Evolutionary conservation across 2,113 vertebrate species (phyloP).

Genomic region (Equus quagga): DNA sequence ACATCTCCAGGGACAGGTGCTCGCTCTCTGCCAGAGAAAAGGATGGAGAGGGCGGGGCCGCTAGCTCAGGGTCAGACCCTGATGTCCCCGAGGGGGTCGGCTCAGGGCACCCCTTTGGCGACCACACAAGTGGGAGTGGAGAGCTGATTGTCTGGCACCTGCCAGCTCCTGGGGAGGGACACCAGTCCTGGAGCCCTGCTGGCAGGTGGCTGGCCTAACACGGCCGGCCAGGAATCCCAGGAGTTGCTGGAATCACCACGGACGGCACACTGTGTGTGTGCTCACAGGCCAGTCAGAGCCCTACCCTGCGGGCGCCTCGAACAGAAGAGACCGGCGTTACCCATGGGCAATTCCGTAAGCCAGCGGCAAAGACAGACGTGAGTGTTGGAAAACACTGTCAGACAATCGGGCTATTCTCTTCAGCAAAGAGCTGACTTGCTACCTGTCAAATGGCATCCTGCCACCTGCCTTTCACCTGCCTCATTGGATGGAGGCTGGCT

Average conservation of each 20-base stretch:
- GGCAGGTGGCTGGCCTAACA: accelerated
- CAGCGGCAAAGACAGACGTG: not conserved
- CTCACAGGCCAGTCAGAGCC: accelerated
- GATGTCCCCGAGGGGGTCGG: accelerated
- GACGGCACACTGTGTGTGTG: accelerated
- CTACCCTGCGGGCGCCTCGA: not conserved
- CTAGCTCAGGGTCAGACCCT: not conserved
- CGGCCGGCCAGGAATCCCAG: accelerated
- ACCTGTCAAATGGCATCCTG: not conserved
- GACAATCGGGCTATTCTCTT: not conserved
- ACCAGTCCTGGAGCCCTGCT: not conserved
- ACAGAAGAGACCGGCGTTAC: not conserved
- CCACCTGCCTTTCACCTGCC: not conserved
- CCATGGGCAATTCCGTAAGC: not conserved
- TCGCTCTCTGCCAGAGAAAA: not conserved
- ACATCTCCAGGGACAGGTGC: accelerated
- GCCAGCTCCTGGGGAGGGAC: not conserved
- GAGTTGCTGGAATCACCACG: accelerated
- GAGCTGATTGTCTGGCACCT: not conserved
- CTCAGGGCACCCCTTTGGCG: not conserved
- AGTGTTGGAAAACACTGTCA: not conserved
- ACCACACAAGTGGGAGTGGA: accelerated
- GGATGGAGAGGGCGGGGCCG: not conserved
- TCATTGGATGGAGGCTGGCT: accelerated
- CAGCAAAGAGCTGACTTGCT: not conserved